Conservation (phyloP, 2,113 vertebrate species). For the Scomber scombrus region DNA sequence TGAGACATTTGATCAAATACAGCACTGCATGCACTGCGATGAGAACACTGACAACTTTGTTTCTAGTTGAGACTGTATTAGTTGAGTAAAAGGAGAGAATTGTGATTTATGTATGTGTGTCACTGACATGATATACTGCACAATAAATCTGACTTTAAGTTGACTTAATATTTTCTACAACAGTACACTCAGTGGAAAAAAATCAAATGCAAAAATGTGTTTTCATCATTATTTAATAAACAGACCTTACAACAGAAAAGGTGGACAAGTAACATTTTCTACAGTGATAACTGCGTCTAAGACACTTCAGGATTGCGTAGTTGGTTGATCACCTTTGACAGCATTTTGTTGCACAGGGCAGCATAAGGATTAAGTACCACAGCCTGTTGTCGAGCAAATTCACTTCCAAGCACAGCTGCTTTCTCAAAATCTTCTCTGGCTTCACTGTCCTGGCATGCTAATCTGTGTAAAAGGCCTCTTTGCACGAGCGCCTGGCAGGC, state of each 20-base stretch:
- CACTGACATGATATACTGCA: background rate
- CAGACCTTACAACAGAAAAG: background rate
- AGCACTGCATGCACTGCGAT: background rate
- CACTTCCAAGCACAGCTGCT: constrained; percentile 90
- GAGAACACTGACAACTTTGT: background rate
- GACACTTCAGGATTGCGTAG: constrained; percentile 81
- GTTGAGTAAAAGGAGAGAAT: background rate
- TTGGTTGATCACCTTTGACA: constrained; percentile 88
- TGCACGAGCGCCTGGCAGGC: constrained; percentile 93
- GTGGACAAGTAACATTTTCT: background rate
- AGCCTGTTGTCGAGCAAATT: constrained; percentile 91
- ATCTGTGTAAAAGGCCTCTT: constrained; percentile 88
- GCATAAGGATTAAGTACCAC: constrained; percentile 93
- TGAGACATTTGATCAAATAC: background rate
- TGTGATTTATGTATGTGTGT: background rate
- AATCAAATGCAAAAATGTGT: background rate
- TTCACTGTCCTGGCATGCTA: constrained; percentile 82
- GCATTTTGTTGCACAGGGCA: constrained; percentile 96
- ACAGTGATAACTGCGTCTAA: constrained; percentile 35
- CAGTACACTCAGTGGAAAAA: background rate
- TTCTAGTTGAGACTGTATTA: background rate
- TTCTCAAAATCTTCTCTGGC: constrained; percentile 87
- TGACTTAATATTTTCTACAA: background rate
- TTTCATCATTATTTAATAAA: constrained; percentile 32
- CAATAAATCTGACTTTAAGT: constrained; percentile 10